These are phyloP conservation scores for Geodia barretti DNA, from an alignment of 37 sponge, comb jelly and placozoan genomes.

Conservation along the genomic window DNA sequence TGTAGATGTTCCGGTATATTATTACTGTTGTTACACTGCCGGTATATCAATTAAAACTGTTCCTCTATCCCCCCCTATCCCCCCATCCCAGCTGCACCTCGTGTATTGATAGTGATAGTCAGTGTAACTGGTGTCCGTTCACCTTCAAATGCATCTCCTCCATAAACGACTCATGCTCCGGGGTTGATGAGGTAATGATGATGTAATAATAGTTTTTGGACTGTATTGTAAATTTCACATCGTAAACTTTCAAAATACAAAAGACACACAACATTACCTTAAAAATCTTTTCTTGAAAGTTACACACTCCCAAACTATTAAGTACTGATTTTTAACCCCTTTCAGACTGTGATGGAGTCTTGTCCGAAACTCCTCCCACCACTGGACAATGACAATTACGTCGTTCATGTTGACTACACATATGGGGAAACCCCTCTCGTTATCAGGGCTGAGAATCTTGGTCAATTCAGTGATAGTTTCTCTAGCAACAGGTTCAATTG, in stretches of 20 bases:
- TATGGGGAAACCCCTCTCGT: slow-evolving; percentile 1
- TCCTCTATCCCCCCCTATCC: neutral
- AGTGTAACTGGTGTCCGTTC: slow-evolving; percentile 44
- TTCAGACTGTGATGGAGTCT: neutral
- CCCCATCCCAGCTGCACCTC: slow-evolving; percentile 12
- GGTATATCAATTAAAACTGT: neutral
- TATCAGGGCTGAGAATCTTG: neutral
- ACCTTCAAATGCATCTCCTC: slow-evolving; percentile 18
- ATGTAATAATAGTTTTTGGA: neutral
- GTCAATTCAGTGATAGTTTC: neutral
- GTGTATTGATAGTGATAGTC: neutral
- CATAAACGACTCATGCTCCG: neutral
- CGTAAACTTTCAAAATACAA: no score
- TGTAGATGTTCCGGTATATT: no score
- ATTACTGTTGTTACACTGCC: no score
- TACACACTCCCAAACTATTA: neutral
- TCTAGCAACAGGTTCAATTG: neutral
- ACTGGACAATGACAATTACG: neutral
- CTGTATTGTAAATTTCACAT: no score
- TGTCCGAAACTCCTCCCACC: slow-evolving; percentile 32
- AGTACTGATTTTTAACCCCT: neutral
- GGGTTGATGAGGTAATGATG: neutral
- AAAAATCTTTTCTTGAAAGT: no score
- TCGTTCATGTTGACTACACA: slow-evolving; percentile 18
- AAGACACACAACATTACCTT: no score